Conservation (phyloP, 2,888 invertebrate genomes). For the Bhutanitis thaidina region DNA sequence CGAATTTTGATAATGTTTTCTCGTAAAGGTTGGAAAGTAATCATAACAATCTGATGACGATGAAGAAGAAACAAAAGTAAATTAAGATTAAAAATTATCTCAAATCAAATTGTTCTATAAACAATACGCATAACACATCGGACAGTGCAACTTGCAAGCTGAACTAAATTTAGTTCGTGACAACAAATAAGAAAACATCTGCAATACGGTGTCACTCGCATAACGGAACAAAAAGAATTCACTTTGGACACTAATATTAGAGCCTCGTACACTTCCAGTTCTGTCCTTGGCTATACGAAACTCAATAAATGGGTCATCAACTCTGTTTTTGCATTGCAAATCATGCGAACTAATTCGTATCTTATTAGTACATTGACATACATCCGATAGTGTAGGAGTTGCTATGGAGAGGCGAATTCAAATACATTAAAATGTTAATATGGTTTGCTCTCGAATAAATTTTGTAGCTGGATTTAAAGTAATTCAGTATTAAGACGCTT, state of each 20-base stretch:
- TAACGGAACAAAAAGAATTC: constrained; percentile 2
- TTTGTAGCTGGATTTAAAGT: too few species aligned
- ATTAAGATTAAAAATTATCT: too few species aligned
- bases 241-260: constrained; percentile 13
- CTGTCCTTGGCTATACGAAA: not conserved
- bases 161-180: not conserved
- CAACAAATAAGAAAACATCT: not conserved
- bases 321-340: constrained; percentile 7
- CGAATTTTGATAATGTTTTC: too few species aligned
- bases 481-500: too few species aligned
- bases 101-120: too few species aligned
- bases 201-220: not conserved
- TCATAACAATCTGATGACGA: too few species aligned
- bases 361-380: not conserved
- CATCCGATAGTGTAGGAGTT: not conserved
- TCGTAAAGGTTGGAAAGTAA: too few species aligned
- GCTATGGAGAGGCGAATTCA: not conserved
- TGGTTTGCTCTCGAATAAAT: too few species aligned
- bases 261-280: not conserved
- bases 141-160: not conserved
- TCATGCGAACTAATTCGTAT: not conserved
- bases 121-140: too few species aligned
- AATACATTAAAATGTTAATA: too few species aligned
- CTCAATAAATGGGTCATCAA: constrained; percentile 14
- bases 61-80: too few species aligned